Base-by-base conservation (phyloP, 2,888 invertebrate genomes). In the Drosophila antonietae region DNA sequence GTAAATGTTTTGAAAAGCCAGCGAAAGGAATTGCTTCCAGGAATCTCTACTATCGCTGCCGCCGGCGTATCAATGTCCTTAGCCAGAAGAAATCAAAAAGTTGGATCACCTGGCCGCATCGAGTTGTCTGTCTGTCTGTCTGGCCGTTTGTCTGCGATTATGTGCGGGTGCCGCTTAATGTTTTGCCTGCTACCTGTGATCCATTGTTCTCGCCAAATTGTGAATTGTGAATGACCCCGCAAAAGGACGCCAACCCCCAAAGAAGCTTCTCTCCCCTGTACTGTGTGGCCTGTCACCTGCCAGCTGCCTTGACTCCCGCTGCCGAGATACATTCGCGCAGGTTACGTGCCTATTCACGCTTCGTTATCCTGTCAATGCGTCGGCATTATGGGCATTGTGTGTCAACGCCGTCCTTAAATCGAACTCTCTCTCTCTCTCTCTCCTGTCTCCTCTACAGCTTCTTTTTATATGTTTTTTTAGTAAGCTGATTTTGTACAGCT, bases 1-100 rank as follows among this genome's bases (percentile, higher is more conserved):
- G 87, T 90, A 87, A 91, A 91, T 91, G 90, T 91, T 90, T 90
- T 90, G 90, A 91, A 91, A 91, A 91, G 91, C 91, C 91, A 91
- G 82, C 80, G 79, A 91, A 91, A 88, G 90, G 88, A 91, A 91
- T 91, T 91, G 90, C 89, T 91, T 91, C 91, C 83, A 85, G 75
- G 91, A 91, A 91, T 80, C 69, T 56, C 41, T 2, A 35, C 53
- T 53, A 57, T 35, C 61, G 60, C 57, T 47, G 73, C 55, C 52
- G 79, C 60, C 81, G 84, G 79, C 80, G 67, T 90, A 87, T 87
- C 90, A 88, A 89, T 87, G 86, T 90, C 87, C 87, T 85, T 87
- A 89, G 90, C 89, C 70, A 80, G 90, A 90, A 90, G 83, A 81
- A 90, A 88, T 90, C 90, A 88, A 88, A 90, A 90, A 90, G 85